Conservation (phyloP, 2,113 vertebrate species). For the Lates calcarifer region DNA sequence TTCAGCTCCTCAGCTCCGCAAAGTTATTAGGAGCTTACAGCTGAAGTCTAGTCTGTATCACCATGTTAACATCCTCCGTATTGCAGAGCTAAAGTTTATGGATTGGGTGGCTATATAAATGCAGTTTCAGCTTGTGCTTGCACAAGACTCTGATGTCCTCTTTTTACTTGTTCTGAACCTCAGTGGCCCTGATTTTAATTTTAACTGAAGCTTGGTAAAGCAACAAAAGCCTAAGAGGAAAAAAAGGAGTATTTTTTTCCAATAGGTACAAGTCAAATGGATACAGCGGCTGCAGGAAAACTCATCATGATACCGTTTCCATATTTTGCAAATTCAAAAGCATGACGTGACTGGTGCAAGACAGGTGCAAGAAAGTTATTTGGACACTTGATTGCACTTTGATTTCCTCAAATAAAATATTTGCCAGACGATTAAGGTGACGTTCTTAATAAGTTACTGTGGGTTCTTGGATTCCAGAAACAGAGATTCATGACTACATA, state of each 20-base stretch:
- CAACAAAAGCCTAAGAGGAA: neutral
- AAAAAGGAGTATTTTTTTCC: neutral
- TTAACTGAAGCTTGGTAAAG: neutral
- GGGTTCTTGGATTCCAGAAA: neutral
- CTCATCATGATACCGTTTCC: neutral
- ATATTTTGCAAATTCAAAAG: neutral
- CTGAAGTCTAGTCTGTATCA: neutral
- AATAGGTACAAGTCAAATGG: neutral
- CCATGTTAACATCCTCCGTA: neutral
- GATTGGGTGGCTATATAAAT: neutral
- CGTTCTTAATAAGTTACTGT: conserved; percentile 22
- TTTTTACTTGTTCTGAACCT: neutral
- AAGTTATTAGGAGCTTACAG: conserved; percentile 41
- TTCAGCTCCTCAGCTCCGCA: conserved; percentile 26
- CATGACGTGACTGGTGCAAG: neutral
- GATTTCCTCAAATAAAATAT: neutral
- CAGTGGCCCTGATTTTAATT: neutral
- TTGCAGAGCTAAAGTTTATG: neutral
- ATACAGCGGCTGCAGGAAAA: conserved; percentile 11
- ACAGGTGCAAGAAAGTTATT: neutral
- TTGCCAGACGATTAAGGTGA: neutral
- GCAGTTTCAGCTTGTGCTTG: too few relatives aligned
- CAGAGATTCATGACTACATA: neutral
- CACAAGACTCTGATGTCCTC: too few relatives aligned
- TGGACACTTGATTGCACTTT: neutral